These are phyloP conservation scores for Oreotrochilus melanogaster DNA, from an alignment of 2,113 vertebrate species.

Conservation along the genomic window DNA sequence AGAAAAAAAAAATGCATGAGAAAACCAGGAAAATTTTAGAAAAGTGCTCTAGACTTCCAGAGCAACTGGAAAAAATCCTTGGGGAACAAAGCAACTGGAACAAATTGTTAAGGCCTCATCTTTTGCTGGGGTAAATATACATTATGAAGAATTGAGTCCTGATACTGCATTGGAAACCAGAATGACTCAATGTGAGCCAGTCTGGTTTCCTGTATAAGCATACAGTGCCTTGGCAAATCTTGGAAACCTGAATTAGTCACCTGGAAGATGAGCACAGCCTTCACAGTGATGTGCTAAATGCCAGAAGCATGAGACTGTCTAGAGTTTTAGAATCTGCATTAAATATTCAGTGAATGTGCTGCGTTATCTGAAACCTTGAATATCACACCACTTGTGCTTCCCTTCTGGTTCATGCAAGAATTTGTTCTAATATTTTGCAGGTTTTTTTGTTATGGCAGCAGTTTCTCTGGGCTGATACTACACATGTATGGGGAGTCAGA, in stretches of 20 bases:
- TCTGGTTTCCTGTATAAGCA: slow-evolving; percentile 21
- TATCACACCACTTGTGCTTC: neutral
- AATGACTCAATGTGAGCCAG: neutral
- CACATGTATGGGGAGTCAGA: neutral
- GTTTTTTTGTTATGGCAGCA: neutral
- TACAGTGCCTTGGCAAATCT: slow-evolving; percentile 28
- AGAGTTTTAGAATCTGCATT: neutral
- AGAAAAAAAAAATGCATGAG: neutral
- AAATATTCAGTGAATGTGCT: neutral
- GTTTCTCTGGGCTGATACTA: neutral
- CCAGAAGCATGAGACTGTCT: slow-evolving; percentile 10
- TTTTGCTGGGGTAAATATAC: neutral
- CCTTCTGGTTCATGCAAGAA: neutral
- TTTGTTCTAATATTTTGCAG: neutral
- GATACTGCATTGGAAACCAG: neutral
- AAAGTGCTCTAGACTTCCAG: neutral
- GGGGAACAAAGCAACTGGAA: neutral
- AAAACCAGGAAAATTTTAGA: neutral
- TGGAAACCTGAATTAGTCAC: slow-evolving; percentile 14
- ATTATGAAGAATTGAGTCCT: neutral
- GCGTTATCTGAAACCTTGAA: neutral
- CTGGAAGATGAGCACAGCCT: neutral
- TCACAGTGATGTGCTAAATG: neutral
- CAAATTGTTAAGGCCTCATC: neutral
- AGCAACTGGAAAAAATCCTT: neutral